Percentiles rank a stretch among this genome's conserved stretches.
phyloP scores from a whole-genome alignment of 1,140 invertebrate species.

The Tetraneura akinire region DNA sequence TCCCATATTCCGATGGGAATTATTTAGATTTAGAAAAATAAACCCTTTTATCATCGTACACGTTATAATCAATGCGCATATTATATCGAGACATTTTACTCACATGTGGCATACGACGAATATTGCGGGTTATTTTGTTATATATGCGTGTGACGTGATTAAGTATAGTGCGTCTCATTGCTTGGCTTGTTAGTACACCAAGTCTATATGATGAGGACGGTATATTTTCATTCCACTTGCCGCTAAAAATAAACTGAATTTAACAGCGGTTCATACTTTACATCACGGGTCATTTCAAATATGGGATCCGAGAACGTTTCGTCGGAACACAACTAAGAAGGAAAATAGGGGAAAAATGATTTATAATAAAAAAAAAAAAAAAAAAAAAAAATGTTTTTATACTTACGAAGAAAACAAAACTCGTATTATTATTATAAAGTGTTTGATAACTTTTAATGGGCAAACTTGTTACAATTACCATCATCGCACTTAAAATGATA shows the following conservation, averaged over 20 bases:
- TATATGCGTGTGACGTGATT: not conserved
- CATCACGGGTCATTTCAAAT: not conserved
- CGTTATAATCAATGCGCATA: too few relatives aligned
- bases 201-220: too few relatives aligned
- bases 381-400: not conserved
- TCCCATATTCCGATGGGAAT: slow-evolving; percentile 9
- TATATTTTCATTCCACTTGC: not conserved
- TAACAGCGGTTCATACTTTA: not conserved
- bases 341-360: not conserved
- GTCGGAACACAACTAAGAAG: not conserved
- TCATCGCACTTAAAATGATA: slow-evolving; percentile 4
- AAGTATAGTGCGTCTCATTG: not conserved
- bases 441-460: slow-evolving; percentile 9
- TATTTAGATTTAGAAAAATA: not conserved
- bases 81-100: not conserved
- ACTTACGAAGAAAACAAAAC: not conserved
- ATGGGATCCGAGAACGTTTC: not conserved
- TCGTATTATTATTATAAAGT: not conserved
- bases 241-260: slow-evolving; percentile 2
- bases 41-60: too few relatives aligned
- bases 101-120: not conserved
- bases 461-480: not conserved
- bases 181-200: not conserved
- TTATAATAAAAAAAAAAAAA: not conserved
- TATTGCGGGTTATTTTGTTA: not conserved